Evolutionary conservation across 2,113 vertebrate species (phyloP), one percentile per base, ranked within the genome.

Genomic region (Corydoras maculifer): DNA sequence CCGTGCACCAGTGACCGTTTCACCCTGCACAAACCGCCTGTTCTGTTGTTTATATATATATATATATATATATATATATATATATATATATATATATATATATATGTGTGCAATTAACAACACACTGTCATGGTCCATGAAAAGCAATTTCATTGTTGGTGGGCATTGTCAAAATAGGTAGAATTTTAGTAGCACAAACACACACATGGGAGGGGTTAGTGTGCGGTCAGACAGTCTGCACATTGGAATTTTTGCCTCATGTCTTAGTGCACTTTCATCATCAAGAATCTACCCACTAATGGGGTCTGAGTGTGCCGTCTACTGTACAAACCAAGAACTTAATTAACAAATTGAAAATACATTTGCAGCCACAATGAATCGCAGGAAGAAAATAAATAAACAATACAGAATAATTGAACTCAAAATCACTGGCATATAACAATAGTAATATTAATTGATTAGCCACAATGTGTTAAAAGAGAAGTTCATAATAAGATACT

Each of bases 301-400:
- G 82, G 82, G 84, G 83, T 79, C 80, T 77, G 80, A 88, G 82
- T 86, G 85, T 82, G 83, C 86, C 81, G 84, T 88, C 88, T 85
- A 86, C 81, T 78, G 82, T 75, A 80, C 79, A 68, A 71, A 79
- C 43, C 11, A 49, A 60, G 78, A 77, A 80, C 72, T 61, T 73
- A 79, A 70, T 64, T 15, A 54, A 30, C 70, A 8, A 43, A 3
- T 58, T 51, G 7, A 31, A 5, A 57, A 75, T n/a, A 7, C 54
- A 53, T 53, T 53, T 14, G 13, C 51, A 53, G 13, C 51, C 35
- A 43, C 4, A 43, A 43, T 43, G 35, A 43, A 43, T 43, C 7
- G 35, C 35, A 43, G 35, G 35, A 25, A 8, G 35, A 43, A 43
- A 43, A 43, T 43, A 43, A 43, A 43, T 43, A 43, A 43, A 43